Evolutionary conservation across 2,113 vertebrate species (phyloP).

Genomic region (Progne subis): DNA sequence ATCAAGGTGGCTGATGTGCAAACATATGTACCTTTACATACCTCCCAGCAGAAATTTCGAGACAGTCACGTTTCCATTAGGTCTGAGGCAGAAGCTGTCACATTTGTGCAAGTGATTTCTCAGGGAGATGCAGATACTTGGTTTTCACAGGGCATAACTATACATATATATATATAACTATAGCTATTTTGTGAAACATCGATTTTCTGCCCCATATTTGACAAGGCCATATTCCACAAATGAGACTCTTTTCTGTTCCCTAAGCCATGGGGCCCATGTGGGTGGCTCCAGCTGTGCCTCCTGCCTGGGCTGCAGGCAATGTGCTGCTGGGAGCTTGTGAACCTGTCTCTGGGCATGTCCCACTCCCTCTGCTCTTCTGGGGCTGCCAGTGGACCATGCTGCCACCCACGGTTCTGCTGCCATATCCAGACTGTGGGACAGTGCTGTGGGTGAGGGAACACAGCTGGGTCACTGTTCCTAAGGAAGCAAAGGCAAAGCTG

Average conservation of each 20-base stretch:
- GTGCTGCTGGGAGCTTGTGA: not conserved
- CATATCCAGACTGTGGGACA: fast-evolving
- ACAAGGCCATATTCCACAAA: not conserved
- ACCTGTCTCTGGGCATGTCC: no score
- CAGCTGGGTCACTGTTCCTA: not conserved
- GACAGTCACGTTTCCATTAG: not conserved
- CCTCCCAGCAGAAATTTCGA: not conserved
- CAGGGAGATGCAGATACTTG: not conserved
- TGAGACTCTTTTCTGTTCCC: not conserved
- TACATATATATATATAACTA: no score
- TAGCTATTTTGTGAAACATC: not conserved
- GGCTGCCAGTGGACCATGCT: fast-evolving
- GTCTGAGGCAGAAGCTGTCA: not conserved
- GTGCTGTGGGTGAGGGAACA: not conserved
- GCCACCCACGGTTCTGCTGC: not conserved
- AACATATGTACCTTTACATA: not conserved
- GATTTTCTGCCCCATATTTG: not conserved
- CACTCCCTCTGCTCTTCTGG: not conserved
- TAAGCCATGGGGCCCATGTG: fast-evolving
- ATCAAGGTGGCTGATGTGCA: not conserved
- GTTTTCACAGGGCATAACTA: not conserved
- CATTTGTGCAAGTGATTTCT: not conserved
- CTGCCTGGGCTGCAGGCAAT: fast-evolving
- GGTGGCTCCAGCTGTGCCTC: fast-evolving
- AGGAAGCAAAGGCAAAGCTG: not conserved